A percentile compares a stretch with the other conserved stretches of the same genome.
Conservation (phyloP, 2,888 invertebrate species). For the Sesia bembeciformis region DNA sequence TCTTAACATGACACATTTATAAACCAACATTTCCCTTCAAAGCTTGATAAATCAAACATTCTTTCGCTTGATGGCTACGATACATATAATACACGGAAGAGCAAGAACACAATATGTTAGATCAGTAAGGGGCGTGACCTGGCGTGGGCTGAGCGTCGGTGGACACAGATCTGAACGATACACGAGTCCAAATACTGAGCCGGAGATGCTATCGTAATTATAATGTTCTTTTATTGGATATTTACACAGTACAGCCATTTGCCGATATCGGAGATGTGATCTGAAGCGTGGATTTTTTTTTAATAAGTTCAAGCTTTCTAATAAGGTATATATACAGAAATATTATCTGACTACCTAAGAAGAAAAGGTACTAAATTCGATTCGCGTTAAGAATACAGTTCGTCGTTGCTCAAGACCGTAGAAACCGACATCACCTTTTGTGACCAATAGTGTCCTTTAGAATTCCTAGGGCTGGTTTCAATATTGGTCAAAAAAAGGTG, state of each 20-base stretch:
- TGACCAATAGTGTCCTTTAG: too few relatives aligned
- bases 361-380: too few relatives aligned
- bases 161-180: conserved; percentile 57
- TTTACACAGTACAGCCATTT: conserved; percentile 48
- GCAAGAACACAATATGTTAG: conserved; percentile 38
- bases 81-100: neutral
- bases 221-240: conserved; percentile 67
- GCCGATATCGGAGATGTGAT: conserved; percentile 11
- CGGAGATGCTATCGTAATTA: conserved; percentile 65
- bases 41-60: neutral
- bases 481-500: too few relatives aligned
- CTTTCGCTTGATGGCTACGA: neutral
- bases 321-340: too few relatives aligned
- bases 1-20: too few relatives aligned
- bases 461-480: too few relatives aligned
- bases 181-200: conserved; percentile 48
- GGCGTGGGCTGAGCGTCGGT: conserved; percentile 62
- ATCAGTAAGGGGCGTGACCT: conserved; percentile 49
- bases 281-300: conserved; percentile 5
- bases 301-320: too few relatives aligned
- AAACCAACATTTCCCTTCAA: neutral
- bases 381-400: too few relatives aligned
- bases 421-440: too few relatives aligned
- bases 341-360: too few relatives aligned
- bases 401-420: too few relatives aligned